Evolutionary conservation across 2,888 invertebrate species (phyloP), one percentile per base, ranked within the genome.

Genomic region (Ichneumon xanthorius): DNA sequence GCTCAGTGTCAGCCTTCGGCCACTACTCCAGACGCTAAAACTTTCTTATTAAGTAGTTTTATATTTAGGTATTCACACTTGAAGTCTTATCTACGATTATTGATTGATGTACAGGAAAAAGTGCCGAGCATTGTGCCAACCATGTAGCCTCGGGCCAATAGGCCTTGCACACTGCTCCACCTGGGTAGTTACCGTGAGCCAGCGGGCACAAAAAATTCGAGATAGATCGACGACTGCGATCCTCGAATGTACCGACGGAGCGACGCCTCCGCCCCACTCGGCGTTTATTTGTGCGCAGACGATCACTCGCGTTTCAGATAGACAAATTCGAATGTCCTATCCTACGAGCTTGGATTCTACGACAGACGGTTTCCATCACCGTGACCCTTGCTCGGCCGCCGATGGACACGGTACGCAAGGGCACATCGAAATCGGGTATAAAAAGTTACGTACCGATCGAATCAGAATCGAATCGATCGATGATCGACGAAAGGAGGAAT

Each of bases 241-340:
- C 33, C 5, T 71, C 45, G 48, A 40, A 40, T 61, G 53, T 30
- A 48, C 63, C 70, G 70, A 63, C 79, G 40, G 33, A 71, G 63
- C 37, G 79, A 71, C 79, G 79, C 63, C 63, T 37, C 11, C 48
- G 30, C n/a, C 48, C 50, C 22, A 33, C n/a, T 58, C 19, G 67
- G 26, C 40, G 55, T 48, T n/a, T 63, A 78, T 68, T 33, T 26
- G 33, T 4, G 61, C 30, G 61, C 61, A 33, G 22, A 26, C 26
- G 58, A 26, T 58, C 33, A 11, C 30, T 14, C 16, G 30, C 14
- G 1, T 30, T 61, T 7, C 53, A 2, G 50, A 58, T 30, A n/a
- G 61, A 61, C 61, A 33, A 61, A 14, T 22, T 33, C 16, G 1
- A 19, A 14, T 19, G 3, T 7, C 53, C n/a, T 19, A 50, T n/a